Base-by-base conservation (phyloP, 2,888 invertebrate species). In the Leucozona laternaria region DNA sequence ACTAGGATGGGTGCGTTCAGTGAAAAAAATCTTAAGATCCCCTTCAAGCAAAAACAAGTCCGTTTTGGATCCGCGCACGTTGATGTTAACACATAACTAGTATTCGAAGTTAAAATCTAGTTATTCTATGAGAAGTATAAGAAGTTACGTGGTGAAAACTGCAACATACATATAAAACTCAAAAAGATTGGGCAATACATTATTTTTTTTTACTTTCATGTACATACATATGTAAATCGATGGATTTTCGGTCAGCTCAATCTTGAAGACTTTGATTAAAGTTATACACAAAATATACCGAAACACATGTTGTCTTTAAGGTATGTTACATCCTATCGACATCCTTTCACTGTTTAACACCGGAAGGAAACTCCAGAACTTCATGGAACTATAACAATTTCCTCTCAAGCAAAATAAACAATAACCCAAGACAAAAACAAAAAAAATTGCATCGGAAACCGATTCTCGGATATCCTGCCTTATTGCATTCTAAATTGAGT, bases 401-500 rank as follows among this genome's bases (percentile, higher is more conserved):
- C 50, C 22, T 53, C 13, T 2, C 15, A 53, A 66, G 8, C 25
- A 34, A 34, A 68, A 64, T 57, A 20, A 60, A 25, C 43, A 68
- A 53, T n/a, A 45, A 66, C 4, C 13, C 15, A 73, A 53, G 28
- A 34, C n/a, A 31, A n/a, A 48, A 57, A 62, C 64, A 37, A 34
- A 37, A 72, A 64, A 64, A 48, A 37, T 15, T 68, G 53, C 37
- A 68, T 68, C 37, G 13, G 34, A 71, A 81, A 77, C 64, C 80
- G 76, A 70, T 55, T 68, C 55, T 31, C 37, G 66, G 57, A 70
- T 58, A 79, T 79, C 78, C 79, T 79, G 48, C n/a, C 37, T 37
- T 68, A 53, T 25, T 22, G 53, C 53, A 68, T 53, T 68, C 37
- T 53, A 22, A 37, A 53, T 53, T 28, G 53, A 53, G 68, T 50